Conservation (phyloP, 2,888 invertebrate genomes). For the Drosophila birchii region DNA sequence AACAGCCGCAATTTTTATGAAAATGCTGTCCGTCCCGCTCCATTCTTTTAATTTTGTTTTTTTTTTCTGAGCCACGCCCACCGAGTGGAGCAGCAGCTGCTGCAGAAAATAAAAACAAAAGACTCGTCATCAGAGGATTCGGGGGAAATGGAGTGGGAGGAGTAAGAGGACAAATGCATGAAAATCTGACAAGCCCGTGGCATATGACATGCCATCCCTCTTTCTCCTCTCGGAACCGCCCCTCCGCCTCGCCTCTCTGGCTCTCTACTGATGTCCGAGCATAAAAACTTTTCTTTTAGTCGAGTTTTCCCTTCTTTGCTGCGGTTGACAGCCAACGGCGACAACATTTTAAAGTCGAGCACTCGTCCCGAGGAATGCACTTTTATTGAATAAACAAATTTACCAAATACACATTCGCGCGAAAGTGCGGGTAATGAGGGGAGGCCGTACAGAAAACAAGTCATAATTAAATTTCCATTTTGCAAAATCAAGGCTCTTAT, state of each 20-base stretch:
- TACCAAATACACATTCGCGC: slow-evolving; percentile 51
- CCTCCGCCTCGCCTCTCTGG: neutral
- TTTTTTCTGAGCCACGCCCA: slow-evolving; percentile 57
- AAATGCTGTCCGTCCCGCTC: slow-evolving; percentile 46
- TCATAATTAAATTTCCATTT: slow-evolving; percentile 72
- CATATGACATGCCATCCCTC: slow-evolving; percentile 62
- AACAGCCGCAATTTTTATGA: slow-evolving; percentile 70
- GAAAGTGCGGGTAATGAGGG: slow-evolving; percentile 8
- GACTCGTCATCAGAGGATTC: slow-evolving; percentile 20
- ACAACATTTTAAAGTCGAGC: slow-evolving; percentile 56
- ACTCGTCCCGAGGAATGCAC: slow-evolving; percentile 40
- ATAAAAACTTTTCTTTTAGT: slow-evolving; percentile 65
- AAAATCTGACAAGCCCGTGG: slow-evolving; percentile 57
- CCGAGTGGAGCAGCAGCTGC: slow-evolving; percentile 47
- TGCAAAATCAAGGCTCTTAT: slow-evolving; percentile 73
- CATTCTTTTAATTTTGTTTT: slow-evolving; percentile 24
- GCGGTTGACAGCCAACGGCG: slow-evolving; percentile 65
- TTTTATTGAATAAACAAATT: slow-evolving; percentile 75
- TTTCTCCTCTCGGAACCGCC: neutral
- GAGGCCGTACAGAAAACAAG: slow-evolving; percentile 45
- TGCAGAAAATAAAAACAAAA: slow-evolving; percentile 54
- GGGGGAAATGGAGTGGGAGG: slow-evolving; percentile 19
- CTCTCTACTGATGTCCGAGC: slow-evolving; percentile 47
- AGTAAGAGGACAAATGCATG: slow-evolving; percentile 51
- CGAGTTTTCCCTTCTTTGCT: slow-evolving; percentile 46